A percentile compares a stretch with the other conserved stretches of the same genome.
These are phyloP conservation scores for Phocoena phocoena DNA, from an alignment of 2,113 vertebrate genomes.

Conservation along the genomic window DNA sequence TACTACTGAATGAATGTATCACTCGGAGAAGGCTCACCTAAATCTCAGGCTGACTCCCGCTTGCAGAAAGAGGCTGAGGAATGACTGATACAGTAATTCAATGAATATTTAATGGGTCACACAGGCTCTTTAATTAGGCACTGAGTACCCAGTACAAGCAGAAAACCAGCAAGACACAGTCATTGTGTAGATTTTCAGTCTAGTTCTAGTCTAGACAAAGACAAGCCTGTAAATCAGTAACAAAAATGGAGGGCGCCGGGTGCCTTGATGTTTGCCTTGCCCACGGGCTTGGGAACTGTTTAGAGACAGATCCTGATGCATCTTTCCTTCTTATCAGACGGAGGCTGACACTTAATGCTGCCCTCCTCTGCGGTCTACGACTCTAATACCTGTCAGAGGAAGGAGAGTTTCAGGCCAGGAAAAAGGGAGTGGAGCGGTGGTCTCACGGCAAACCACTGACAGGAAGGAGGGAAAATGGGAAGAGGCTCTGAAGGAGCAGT, in stretches of 20 bases:
- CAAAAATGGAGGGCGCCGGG: neutral
- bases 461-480: neutral
- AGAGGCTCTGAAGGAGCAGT: too few species aligned
- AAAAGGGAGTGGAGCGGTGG: fast-evolving
- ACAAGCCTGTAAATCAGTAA: neutral
- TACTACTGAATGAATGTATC: neutral
- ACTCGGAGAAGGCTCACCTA: neutral
- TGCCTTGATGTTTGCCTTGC: too few species aligned
- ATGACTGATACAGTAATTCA: neutral
- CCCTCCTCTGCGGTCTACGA: neutral
- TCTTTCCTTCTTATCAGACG: neutral
- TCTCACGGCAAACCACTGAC: neutral
- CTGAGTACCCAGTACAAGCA: neutral
- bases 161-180: neutral
- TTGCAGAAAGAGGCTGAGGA: neutral
- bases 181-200: neutral
- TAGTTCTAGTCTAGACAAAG: neutral
- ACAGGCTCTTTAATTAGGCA: neutral
- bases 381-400: neutral
- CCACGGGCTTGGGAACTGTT: neutral
- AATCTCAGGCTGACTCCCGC: neutral
- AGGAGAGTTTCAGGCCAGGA: neutral
- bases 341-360: neutral
- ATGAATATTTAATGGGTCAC: neutral
- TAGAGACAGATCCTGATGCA: neutral